These are phyloP conservation scores for Allygus modestus DNA, from an alignment of 2,888 invertebrate species.

Conservation along the genomic window DNA sequence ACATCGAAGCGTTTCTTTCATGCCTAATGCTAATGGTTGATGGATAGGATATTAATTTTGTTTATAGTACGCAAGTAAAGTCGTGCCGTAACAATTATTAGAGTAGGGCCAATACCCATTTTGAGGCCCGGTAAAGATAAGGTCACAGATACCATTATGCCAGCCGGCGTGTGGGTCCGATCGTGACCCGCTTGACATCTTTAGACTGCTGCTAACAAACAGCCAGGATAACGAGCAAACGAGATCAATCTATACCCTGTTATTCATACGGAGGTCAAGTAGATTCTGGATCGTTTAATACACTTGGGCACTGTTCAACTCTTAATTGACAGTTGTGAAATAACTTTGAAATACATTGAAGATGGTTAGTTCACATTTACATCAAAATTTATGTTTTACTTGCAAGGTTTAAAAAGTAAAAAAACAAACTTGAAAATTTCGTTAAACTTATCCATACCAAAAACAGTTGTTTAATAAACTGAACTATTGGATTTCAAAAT, in stretches of 20 bases:
- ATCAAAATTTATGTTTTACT: too few species aligned
- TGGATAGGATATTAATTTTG: not conserved
- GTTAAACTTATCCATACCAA: too few species aligned
- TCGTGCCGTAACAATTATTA: not conserved
- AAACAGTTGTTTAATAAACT: too few species aligned
- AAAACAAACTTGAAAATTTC: too few species aligned
- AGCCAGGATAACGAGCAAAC: conserved; percentile 18
- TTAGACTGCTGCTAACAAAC: not conserved
- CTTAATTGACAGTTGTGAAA: too few species aligned
- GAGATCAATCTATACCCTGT: conserved; percentile 1
- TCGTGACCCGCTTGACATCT: conserved; percentile 30
- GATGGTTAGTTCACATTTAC: too few species aligned
- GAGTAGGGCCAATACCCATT: conserved; percentile 1
- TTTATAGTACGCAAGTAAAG: not conserved
- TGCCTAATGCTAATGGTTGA: too few species aligned
- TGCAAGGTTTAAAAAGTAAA: too few species aligned
- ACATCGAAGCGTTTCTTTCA: too few species aligned
- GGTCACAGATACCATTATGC: conserved; percentile 33
- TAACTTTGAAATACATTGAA: too few species aligned
- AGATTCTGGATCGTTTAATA: not conserved
- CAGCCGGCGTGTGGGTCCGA: not conserved
- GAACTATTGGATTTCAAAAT: too few species aligned
- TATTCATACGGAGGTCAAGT: not conserved
- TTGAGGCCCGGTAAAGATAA: not conserved
- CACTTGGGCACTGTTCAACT: too few species aligned